A percentile compares a stretch with the other conserved stretches of the same genome.
Evolutionary conservation across 2,888 invertebrate species (phyloP).

Genomic region (Noctua fimbriata): DNA sequence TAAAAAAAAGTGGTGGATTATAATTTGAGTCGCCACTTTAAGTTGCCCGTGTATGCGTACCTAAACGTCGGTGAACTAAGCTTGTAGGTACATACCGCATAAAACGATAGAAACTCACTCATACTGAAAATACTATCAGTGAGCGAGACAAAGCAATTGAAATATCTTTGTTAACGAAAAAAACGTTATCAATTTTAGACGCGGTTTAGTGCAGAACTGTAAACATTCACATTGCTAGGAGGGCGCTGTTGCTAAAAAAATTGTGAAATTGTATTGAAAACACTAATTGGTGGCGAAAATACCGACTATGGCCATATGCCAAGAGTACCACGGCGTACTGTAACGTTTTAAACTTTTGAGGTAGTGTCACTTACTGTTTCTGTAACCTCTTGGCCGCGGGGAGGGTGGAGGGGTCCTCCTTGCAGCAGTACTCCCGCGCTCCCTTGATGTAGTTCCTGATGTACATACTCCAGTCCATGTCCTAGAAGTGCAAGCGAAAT

Average conservation of each 20-base stretch:
- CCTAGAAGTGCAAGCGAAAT: conserved; percentile 64
- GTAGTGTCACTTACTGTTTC: conserved; percentile 86
- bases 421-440: conserved; percentile 95
- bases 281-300: not conserved
- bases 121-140: too few species aligned
- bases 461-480: conserved; percentile 81
- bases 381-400: conserved; percentile 93
- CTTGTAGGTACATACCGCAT: too few species aligned
- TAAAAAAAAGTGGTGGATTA: too few species aligned
- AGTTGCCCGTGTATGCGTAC: not conserved
- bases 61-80: not conserved
- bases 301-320: not conserved
- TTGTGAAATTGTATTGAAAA: not conserved
- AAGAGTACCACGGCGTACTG: not conserved
- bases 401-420: conserved; percentile 94
- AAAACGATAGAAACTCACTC: too few species aligned
- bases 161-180: not conserved
- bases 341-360: not conserved
- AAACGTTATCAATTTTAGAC: not conserved
- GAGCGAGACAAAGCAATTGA: not conserved
- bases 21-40: not conserved
- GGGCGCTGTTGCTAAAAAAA: not conserved
- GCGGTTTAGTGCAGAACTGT: too few species aligned
- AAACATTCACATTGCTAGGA: not conserved
- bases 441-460: conserved; percentile 93